Percentiles rank a stretch among this genome's conserved stretches.
Conservation (phyloP, 2,113 vertebrate species). For the Asarcornis scutulata region DNA sequence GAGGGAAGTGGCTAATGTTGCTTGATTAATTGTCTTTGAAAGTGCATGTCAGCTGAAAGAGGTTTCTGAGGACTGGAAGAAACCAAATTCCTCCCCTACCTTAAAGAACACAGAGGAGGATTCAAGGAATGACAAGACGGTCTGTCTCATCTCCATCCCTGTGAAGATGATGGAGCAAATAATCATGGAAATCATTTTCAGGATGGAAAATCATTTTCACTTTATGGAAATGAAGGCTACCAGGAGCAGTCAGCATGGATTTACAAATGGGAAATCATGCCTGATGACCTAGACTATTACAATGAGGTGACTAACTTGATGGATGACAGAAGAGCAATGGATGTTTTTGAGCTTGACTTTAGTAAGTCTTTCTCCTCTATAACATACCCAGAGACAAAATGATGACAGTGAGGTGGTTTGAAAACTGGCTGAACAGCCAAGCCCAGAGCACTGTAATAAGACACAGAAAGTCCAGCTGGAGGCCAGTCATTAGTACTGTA, state of each 20-base stretch:
- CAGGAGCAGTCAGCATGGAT: neutral
- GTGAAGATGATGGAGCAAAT: neutral
- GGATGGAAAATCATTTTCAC: neutral
- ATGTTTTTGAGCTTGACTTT: neutral
- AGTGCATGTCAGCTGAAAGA: neutral
- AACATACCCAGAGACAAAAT: accelerated
- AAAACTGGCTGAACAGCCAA: neutral
- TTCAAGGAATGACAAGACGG: neutral
- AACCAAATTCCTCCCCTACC: neutral
- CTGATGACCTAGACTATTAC: neutral
- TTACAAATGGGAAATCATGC: neutral
- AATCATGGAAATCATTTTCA: neutral
- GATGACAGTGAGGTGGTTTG: neutral
- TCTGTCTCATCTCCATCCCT: neutral
- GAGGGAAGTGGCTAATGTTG: neutral
- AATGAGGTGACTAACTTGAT: neutral
- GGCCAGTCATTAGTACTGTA: neutral
- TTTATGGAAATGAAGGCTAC: neutral
- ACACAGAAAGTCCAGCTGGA: neutral
- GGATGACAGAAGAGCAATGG: neutral
- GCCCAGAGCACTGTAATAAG: neutral
- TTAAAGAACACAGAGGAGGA: neutral
- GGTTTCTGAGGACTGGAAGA: neutral
- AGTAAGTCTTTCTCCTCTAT: neutral
- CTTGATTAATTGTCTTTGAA: neutral